Percentiles rank a stretch among this genome's conserved stretches.
phyloP scores from a whole-genome alignment of 2,888 invertebrate genomes.

The Rhagonycha lutea region DNA sequence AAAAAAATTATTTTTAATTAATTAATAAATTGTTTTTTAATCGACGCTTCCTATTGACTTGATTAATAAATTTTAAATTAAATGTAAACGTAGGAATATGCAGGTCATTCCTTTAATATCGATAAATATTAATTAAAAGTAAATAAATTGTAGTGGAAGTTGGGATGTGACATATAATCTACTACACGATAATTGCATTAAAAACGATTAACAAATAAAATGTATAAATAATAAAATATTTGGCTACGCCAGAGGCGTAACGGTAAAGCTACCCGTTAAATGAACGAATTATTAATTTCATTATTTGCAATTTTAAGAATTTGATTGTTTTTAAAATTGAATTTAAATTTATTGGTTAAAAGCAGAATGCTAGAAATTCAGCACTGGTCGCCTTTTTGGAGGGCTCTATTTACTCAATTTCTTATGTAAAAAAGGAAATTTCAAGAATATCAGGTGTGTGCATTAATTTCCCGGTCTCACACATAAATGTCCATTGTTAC shows the following conservation, averaged over 20 bases:
- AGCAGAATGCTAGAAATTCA: no score
- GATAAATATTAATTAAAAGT: background rate
- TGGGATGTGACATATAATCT: background rate
- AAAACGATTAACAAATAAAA: background rate
- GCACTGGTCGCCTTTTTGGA: no score
- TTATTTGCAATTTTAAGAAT: no score
- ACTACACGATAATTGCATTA: background rate
- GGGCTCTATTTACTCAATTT: no score
- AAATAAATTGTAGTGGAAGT: background rate
- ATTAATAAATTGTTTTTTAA: background rate
- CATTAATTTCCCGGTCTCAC: no score
- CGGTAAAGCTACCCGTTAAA: background rate
- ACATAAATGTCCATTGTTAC: no score
- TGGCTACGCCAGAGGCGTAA: background rate
- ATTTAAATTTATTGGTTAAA: no score
- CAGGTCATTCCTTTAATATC: background rate
- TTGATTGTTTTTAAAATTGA: no score
- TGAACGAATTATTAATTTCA: no score
- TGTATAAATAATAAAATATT: background rate
- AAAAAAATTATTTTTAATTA: background rate
- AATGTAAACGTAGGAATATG: background rate
- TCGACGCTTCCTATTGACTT: background rate
- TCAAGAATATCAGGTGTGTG: no score
- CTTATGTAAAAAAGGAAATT: no score
- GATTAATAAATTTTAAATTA: background rate